phyloP scores from a whole-genome alignment of 1,140 invertebrate species.

The Diachasmimorpha longicaudata region DNA sequence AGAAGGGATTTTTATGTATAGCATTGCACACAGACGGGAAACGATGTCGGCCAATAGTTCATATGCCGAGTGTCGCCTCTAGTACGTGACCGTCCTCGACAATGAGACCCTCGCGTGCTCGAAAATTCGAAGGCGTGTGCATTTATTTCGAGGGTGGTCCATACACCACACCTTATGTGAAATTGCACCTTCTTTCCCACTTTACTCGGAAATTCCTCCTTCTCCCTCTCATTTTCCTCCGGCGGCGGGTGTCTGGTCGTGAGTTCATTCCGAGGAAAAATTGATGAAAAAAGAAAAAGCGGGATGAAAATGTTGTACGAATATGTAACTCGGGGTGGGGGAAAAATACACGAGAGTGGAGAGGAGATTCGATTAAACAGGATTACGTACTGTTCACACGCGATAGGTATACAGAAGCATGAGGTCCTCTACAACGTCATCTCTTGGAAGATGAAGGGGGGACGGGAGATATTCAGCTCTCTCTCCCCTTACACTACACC shows the following conservation, averaged over 20 bases:
- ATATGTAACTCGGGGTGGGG: not conserved
- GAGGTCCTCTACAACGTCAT: not conserved
- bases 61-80: conserved; percentile 42
- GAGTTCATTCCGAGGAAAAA: conserved; percentile 2
- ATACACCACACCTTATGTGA: conserved; percentile 25
- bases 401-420: not conserved
- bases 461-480: not conserved
- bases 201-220: not conserved
- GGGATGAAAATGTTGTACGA: not conserved
- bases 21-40: conserved; percentile 8
- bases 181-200: conserved; percentile 34
- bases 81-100: conserved; percentile 41
- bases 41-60: conserved; percentile 48
- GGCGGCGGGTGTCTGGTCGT: not conserved
- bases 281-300: not conserved
- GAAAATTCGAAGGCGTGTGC: conserved; percentile 44
- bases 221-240: not conserved
- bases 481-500: conserved; percentile 27
- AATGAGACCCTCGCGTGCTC: conserved; percentile 36
- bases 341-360: not conserved
- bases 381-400: not conserved
- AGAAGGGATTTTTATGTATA: not conserved
- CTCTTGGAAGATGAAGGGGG: not conserved
- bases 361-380: not conserved
- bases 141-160: conserved; percentile 40